Evolutionary conservation across 2,888 invertebrate genomes (phyloP), one percentile per base, ranked within the genome.

Genomic region (Leptarthrus brevirostris): DNA sequence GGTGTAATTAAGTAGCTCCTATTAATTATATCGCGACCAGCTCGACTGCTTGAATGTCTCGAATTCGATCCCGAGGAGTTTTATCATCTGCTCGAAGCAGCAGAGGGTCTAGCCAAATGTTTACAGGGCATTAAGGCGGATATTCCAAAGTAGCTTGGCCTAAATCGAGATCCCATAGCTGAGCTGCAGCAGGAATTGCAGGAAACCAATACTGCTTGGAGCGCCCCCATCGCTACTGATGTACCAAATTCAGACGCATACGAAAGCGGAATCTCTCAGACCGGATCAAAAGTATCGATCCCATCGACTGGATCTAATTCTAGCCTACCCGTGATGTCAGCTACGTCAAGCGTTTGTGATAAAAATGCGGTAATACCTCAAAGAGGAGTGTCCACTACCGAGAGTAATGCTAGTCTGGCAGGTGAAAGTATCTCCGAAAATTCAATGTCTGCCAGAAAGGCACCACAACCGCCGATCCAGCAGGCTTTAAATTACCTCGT

Each of bases 51-150:
- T 20, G 99, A 99, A 86, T 99, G 99, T 82, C 88, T 99, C 78
- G 98, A 99, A 88, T 99, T 99, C 86, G 98, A 99, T 86, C 98
- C 99, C 0, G 98, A 98, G 85, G 93, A 98, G 83, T 99, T 99
- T 87, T 99, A 99, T 86, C 93, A 97, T 81, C 89, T 98, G 75
- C 86, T 99, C 52, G 98, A 98, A 83, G 97, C 96, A 69, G 98
- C 98, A 0, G 99, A 96, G 84, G 96, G 96, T 0, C 94, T 96
- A 81, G 95, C 94, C 0, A 92, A 94, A 83, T 80, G 81, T 1
- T 82, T 81, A 36, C 90, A 94, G 86, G 96, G 95, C 52, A 93
- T 97, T 78, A 95, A 96, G 82, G 92, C 94, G 0, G 97, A 98
- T 84, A 94, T 98, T 82, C 98, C 99, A 49, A 96, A 97, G 84